A percentile compares a stretch with the other conserved stretches of the same genome.
phyloP scores from a whole-genome alignment of 2,113 vertebrate species.

The Azemiops feae region DNA sequence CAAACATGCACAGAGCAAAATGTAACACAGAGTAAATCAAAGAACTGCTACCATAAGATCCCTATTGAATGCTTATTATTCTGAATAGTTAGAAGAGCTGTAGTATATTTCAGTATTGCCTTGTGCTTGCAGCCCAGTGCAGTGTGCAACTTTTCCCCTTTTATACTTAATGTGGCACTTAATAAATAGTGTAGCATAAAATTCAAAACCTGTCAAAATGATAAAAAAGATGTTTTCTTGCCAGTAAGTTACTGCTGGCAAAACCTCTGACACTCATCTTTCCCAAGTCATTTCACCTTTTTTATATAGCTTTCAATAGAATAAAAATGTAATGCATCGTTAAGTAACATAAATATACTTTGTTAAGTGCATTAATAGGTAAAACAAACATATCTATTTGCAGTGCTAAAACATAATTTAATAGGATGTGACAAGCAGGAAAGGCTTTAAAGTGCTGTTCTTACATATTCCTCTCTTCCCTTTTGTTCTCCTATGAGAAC shows the following conservation, averaged over 20 bases:
- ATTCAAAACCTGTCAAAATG: neutral
- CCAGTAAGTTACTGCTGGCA: neutral
- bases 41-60: neutral
- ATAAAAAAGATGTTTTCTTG: neutral
- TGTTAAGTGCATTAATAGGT: neutral
- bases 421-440: neutral
- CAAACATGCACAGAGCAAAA: neutral
- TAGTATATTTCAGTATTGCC: neutral
- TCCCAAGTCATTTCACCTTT: neutral
- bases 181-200: neutral
- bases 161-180: neutral
- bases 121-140: neutral
- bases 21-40: neutral
- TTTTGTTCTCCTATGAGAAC: neutral
- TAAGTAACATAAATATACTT: neutral
- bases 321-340: neutral
- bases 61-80: neutral
- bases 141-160: neutral
- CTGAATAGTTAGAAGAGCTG: neutral
- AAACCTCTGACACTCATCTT: neutral
- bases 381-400: neutral
- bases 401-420: neutral
- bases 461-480: neutral
- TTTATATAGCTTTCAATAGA: neutral
- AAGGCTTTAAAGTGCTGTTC: neutral